Evolutionary conservation across 2,888 invertebrate genomes (phyloP), one percentile per base, ranked within the genome.

Genomic region (Melanargia galathea): DNA sequence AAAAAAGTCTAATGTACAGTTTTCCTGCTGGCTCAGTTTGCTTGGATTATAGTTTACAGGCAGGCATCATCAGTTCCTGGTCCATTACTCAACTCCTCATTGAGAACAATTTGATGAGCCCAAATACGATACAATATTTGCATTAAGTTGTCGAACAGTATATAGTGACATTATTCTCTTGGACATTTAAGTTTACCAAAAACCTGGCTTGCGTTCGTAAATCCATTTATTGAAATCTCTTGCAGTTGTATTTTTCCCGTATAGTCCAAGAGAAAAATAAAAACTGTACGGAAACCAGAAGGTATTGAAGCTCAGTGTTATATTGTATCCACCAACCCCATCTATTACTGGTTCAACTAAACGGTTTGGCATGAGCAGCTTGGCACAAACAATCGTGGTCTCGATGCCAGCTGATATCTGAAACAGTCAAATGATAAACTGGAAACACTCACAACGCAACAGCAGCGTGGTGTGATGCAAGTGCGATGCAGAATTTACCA

Each of bases 321-420:
- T 76, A 65, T 90, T 89, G 74, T 83, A 88, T 2, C 85, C 82
- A 0, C 87, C 87, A 0, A 90, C 75, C 16, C 89, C 89, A 0
- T 70, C 59, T 7, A 89, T 76, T 0, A 20, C 1, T 0, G 89
- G 89, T 0, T 24, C 58, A 1, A 72, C 48, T 10, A 81, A 68
- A 1, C 84, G 79, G 64, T 83, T 88, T 0, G 89, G 90, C 65
- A 89, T 67, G 22, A 73, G 40, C 38, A 89, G 60, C 0, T 81
- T 78, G 35, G 79, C 87, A 62, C 90, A 90, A 2, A 79, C 72
- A 22, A 90, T 87, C 2, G 81, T 85, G 40, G 80, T 81, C 46
- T 87, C 82, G 10, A 86, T 71, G 0, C 89, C 90, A 2, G 86
- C 86, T 60, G 86, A 86, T 70, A 90, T 67, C 90, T 90, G 69